Evolutionary conservation across 2,888 invertebrate species (phyloP), one percentile per base, ranked within the genome.

Genomic region (Abrostola tripartita): DNA sequence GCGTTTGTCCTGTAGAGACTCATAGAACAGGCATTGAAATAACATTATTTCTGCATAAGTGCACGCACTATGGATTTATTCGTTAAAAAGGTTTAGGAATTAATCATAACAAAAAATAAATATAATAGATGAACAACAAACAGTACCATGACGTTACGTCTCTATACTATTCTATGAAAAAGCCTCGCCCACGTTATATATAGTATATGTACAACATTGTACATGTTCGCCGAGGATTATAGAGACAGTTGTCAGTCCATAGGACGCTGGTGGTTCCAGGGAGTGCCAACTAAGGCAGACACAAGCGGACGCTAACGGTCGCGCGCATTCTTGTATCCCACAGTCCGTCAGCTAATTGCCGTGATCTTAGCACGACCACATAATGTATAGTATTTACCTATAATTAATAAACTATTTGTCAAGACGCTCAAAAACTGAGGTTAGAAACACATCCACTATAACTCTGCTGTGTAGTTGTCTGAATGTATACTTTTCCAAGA

Each of bases 251-350:
- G 62, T 57, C 60, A 57, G 57, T 63, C 61, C 66, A 53, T 58
- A 67, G 58, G 50, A 50, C 50, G 38, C 52, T 72, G 63, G 78
- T 72, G 71, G 76, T 79, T 78, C 74, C 70, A 81, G 83, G 85
- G 85, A 85, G 84, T 86, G 88, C 88, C 88, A 87, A 89, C 87
- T 91, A 90, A 74, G 90, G 90, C 78, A 74, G 75, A 61, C 63
- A 61, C 78, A 86, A 87, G 90, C 93, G 94, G 92, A 92, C 88
- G 75, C 87, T 93, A 93, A 94, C 94, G 94, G 94, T 92, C 79
- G 90, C 83, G 84, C 90, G 89, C 93, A 93, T 93, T 90, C 89
- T 68, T 77, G 84, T 82, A 81, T 81, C 83, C 79, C 68, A 75
- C 79, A 79, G 67, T 77, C 79, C 83, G 81, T 86, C 85, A 83